Evolutionary conservation across 1,140 invertebrate species (phyloP).

Genomic region (Leptoteleia sp.): DNA sequence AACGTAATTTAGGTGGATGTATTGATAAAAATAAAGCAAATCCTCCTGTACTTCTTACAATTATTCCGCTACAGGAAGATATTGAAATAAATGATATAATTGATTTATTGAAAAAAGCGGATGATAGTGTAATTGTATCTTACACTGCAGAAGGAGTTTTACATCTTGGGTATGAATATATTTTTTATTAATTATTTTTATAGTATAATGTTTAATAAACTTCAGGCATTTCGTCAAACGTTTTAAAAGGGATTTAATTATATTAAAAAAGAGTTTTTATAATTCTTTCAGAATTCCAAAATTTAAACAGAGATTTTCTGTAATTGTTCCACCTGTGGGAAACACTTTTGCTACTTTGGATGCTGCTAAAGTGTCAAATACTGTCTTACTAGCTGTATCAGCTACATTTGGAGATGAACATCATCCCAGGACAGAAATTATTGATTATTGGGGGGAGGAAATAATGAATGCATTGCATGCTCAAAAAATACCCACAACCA

Average conservation of each 20-base stretch:
- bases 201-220: no score
- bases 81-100: conserved; percentile 85
- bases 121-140: conserved; percentile 84
- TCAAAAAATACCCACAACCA: conserved; percentile 91
- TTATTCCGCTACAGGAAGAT: conserved; percentile 87
- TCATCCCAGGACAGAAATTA: conserved; percentile 78
- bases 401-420: conserved; percentile 80
- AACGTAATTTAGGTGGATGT: conserved; percentile 87
- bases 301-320: conserved; percentile 92
- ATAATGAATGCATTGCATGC: conserved; percentile 87
- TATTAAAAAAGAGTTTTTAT: neutral
- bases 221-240: no score
- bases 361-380: conserved; percentile 91
- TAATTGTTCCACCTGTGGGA: conserved; percentile 86
- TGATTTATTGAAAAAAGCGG: conserved; percentile 86
- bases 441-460: conserved; percentile 89
- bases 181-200: neutral
- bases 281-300: conserved; percentile 85
- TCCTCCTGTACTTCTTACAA: conserved; percentile 89
- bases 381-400: conserved; percentile 88
- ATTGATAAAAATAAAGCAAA: conserved; percentile 72
- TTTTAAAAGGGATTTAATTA: no score
- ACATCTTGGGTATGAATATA: conserved; percentile 87
- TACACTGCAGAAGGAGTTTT: conserved; percentile 84
- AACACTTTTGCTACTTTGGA: conserved; percentile 90